These are phyloP conservation scores for Peromyscus maniculatus DNA, from an alignment of 2,113 vertebrate genomes.

Conservation along the genomic window DNA sequence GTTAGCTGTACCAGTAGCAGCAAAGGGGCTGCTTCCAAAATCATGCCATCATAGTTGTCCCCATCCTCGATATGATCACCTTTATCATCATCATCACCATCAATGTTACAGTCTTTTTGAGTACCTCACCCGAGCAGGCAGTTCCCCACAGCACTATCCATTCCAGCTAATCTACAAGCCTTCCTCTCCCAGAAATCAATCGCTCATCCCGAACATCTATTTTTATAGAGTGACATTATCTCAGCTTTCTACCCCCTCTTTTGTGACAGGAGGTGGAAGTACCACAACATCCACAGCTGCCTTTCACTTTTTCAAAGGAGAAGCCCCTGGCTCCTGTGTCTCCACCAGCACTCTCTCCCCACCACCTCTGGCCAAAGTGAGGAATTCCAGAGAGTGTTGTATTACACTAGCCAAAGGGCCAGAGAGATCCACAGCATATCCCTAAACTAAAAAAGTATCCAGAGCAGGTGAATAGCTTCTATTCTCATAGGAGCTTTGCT, in stretches of 20 bases:
- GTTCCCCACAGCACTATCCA: neutral
- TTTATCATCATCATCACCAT: neutral
- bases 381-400: neutral
- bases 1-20: accelerated
- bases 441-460: neutral
- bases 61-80: neutral
- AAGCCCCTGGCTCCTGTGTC: neutral
- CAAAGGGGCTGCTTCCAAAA: neutral
- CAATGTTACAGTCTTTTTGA: neutral
- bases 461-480: neutral
- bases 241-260: neutral
- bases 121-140: neutral
- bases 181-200: neutral
- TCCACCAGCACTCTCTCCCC: neutral
- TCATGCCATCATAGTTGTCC: no score
- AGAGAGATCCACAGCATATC: neutral
- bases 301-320: neutral
- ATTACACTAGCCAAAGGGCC: neutral
- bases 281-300: neutral
- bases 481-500: neutral
- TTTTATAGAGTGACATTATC: neutral
- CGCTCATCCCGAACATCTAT: neutral
- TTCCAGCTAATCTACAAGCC: neutral
- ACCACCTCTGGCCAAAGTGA: neutral
- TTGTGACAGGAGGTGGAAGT: neutral